Evolutionary conservation across 1,140 invertebrate species (phyloP), one percentile per base, ranked within the genome.

Genomic region (Delia radicum): DNA sequence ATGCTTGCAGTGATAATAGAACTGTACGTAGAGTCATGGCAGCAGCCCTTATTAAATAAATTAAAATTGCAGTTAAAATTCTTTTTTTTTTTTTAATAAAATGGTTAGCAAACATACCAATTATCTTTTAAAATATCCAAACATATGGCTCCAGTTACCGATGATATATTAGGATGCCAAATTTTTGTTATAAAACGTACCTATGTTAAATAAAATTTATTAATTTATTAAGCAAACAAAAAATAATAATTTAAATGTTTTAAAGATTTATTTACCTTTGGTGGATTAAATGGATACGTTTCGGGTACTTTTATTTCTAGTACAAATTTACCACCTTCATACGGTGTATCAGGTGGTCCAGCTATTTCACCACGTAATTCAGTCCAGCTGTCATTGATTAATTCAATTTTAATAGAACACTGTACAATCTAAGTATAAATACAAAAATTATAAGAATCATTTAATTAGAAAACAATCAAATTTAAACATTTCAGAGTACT

Each of bases 111-210:
- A 71, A 81, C 83, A 81, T 88, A 95, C 95, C 98, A 99, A 87
- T 99, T 97, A 87, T 99, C 98, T 90, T 99, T 99, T 18, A 99
- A 89, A 83, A 99, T 99, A 87, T 99, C 98, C 86, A 99, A 89
- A 88, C 98, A 99, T 84, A 99, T 99, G 46, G 96, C 97, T 74
- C 98, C 98, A 29, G 98, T 99, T 5, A 98, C 97, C 24, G 97
- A 99, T 73, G 96, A 99, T 80, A 99, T 98, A 89, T 99, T 99
- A 67, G 98, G 98, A 89, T 99, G 98, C 98, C 98, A 99, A 86
- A 99, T 98, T 89, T 95, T 97, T 76, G 98, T 99, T 78, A 96
- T 91, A 90, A 99, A 99, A 42, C 93, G 90, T 76, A 95, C 93
- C 93, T 95, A 80, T 21, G 18, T 29, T 65, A 28, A 15, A 18